Evolutionary conservation across 1,140 invertebrate species (phyloP).

Genomic region (Chrysoperla carnea): DNA sequence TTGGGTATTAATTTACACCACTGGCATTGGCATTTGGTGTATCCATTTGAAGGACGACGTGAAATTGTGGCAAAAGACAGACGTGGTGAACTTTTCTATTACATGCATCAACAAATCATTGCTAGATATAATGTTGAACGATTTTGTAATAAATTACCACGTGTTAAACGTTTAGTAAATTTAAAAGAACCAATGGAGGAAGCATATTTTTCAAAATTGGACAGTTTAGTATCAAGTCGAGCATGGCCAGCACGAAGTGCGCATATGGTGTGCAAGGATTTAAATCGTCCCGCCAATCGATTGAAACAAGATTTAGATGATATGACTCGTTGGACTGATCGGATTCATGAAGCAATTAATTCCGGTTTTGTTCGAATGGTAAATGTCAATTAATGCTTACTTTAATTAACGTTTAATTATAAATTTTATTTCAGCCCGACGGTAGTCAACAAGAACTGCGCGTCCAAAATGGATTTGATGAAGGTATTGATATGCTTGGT

Average conservation of each 20-base stretch:
- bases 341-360: constrained; percentile 57
- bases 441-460: too few species aligned
- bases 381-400: constrained; percentile 10
- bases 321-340: constrained; percentile 53
- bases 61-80: constrained; percentile 46
- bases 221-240: constrained; percentile 32
- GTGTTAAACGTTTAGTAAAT: neutral
- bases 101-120: constrained; percentile 60
- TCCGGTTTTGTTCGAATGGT: constrained; percentile 37
- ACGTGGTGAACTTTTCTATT: constrained; percentile 58
- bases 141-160: constrained; percentile 16
- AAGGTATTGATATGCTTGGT: constrained; percentile 62
- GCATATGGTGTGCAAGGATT: constrained; percentile 35
- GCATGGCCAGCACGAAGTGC: constrained; percentile 42
- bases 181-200: neutral
- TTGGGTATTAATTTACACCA: constrained; percentile 58
- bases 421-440: too few species aligned
- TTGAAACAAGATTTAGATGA: constrained; percentile 45
- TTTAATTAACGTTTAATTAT: neutral
- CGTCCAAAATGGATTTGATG: constrained; percentile 10
- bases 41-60: constrained; percentile 44
- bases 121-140: constrained; percentile 26
- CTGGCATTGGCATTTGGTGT: constrained; percentile 75
- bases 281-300: constrained; percentile 46
- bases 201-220: neutral